A percentile compares a stretch with the other conserved stretches of the same genome.
Evolutionary conservation across 2,113 vertebrate species (phyloP).

Genomic region (Hydropotes inermis): DNA sequence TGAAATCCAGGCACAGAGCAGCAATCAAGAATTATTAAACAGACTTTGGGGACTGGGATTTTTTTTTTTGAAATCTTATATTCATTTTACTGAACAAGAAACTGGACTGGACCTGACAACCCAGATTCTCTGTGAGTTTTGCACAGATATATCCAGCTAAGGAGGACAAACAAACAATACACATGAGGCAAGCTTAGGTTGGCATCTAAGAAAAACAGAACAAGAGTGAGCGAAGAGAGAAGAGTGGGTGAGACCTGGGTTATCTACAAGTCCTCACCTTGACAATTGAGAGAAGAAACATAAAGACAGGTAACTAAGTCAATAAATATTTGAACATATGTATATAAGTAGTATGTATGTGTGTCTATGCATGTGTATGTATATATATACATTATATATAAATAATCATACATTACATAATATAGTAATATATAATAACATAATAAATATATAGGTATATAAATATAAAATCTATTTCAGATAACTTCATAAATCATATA

Average conservation of each 20-base stretch:
- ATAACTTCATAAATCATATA: neutral
- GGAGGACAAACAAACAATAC: neutral
- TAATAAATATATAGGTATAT: neutral
- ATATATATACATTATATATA: neutral
- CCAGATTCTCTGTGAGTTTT: neutral
- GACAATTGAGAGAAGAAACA: neutral
- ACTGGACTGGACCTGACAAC: neutral
- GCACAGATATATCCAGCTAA: neutral
- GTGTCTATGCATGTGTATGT: neutral
- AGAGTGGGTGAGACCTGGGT: neutral
- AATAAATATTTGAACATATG: neutral
- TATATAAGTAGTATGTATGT: neutral
- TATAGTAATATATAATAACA: neutral
- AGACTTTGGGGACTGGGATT: neutral
- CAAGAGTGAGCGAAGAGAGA: neutral
- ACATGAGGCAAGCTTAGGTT: neutral
- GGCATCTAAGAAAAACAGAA: neutral
- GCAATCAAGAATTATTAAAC: constrained; percentile 48
- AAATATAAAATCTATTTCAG: neutral
- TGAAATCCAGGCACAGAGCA: constrained; percentile 20
- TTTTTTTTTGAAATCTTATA: constrained; percentile 23
- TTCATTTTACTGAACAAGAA: constrained; percentile 35
- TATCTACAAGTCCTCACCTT: neutral
- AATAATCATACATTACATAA: neutral
- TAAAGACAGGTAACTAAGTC: neutral